phyloP scores from a whole-genome alignment of 2,888 invertebrate genomes.

The Chironomus riparius region DNA sequence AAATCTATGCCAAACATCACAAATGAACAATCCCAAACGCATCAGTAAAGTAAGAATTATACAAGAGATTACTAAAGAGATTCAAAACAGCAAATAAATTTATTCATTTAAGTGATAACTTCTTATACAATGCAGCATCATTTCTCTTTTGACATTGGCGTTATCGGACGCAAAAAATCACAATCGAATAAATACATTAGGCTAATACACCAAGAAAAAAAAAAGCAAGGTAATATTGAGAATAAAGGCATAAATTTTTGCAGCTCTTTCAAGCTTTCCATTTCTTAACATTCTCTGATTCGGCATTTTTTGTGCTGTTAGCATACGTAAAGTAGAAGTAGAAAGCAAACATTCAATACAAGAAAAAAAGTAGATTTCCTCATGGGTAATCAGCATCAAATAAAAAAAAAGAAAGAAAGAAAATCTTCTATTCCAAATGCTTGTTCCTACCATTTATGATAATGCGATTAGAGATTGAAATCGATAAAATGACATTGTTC shows the following conservation, averaged over 20 bases:
- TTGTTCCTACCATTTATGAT: neutral
- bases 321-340: too few relatives aligned
- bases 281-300: neutral
- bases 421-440: neutral
- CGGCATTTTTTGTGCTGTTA: too few relatives aligned
- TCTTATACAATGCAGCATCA: too few relatives aligned
- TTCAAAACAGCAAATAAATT: too few relatives aligned
- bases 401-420: neutral
- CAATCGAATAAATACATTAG: too few relatives aligned
- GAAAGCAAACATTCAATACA: neutral
- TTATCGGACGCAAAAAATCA: too few relatives aligned
- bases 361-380: slow-evolving; percentile 15
- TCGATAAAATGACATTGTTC: slow-evolving; percentile 13
- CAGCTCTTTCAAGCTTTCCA: neutral
- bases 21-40: too few relatives aligned
- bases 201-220: neutral
- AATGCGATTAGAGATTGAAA: slow-evolving; percentile 23
- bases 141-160: too few relatives aligned
- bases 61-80: too few relatives aligned
- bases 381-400: slow-evolving; percentile 18
- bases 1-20: too few relatives aligned
- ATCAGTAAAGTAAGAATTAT: too few relatives aligned
- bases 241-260: slow-evolving; percentile 7
- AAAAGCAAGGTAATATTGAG: neutral
- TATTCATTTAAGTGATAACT: too few relatives aligned